Conservation (phyloP, 2,888 invertebrate genomes). For the Macaria notata region DNA sequence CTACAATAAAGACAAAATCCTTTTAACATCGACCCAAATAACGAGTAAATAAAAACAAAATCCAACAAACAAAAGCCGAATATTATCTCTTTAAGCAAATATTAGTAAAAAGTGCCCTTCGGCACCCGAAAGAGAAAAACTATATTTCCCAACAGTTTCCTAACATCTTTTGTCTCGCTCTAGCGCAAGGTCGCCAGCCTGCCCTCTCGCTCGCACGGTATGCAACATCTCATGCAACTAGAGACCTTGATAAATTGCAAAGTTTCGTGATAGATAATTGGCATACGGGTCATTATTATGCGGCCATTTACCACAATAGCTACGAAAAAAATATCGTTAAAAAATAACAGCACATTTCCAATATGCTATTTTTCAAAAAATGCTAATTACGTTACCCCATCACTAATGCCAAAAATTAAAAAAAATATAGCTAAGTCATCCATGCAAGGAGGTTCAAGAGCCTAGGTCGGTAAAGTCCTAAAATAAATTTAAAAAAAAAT, state of each 20-base stretch:
- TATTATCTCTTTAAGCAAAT: constrained; percentile 54
- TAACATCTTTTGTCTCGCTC: constrained; percentile 67
- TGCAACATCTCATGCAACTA: constrained; percentile 80
- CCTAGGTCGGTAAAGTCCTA: constrained; percentile 10
- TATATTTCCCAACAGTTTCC: constrained; percentile 79
- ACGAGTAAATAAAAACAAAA: constrained; percentile 57
- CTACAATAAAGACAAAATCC: constrained; percentile 41
- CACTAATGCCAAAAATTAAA: neutral
- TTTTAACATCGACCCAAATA: constrained; percentile 64
- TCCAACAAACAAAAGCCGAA: constrained; percentile 29
- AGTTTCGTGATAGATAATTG: constrained; percentile 81
- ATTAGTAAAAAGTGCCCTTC: constrained; percentile 76
- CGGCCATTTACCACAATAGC: constrained; percentile 52
- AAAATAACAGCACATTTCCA: neutral
- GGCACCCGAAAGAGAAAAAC: constrained; percentile 75
- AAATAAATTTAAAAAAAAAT: constrained; percentile 14
- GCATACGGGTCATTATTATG: constrained; percentile 74
- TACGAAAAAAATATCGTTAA: constrained; percentile 22
- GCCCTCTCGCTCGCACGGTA: constrained; percentile 69
- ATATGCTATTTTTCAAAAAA: neutral
- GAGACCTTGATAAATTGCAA: constrained; percentile 78
- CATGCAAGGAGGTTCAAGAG: constrained; percentile 1
- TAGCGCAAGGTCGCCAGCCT: constrained; percentile 64
- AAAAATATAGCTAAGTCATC: constrained; percentile 1
- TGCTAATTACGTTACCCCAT: neutral